Conservation (phyloP, 2,888 invertebrate species). For the Callyntrura sp. region DNA sequence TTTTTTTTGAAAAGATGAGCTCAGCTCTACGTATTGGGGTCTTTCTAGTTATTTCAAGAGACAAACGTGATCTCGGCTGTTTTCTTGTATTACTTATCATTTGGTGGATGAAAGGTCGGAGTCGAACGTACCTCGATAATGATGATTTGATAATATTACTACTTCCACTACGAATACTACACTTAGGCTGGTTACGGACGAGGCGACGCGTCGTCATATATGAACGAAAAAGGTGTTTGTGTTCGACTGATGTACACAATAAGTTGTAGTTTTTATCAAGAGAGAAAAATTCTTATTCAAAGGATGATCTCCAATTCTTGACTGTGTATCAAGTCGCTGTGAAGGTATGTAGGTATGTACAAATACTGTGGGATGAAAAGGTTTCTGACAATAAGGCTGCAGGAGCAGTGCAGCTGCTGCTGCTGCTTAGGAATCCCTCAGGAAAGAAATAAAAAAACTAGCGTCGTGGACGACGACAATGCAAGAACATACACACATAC, state of each 20-base stretch:
- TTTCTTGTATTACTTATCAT: not conserved
- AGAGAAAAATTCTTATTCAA: conserved; percentile 38
- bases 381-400: not conserved
- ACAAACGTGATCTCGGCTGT: conserved; percentile 61
- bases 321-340: not conserved
- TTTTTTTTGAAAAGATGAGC: conserved; percentile 21
- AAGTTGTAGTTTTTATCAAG: conserved; percentile 3
- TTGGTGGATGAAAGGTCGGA: conserved; percentile 14
- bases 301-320: conserved; percentile 24
- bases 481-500: not conserved
- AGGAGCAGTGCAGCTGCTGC: conserved; percentile 47
- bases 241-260: conserved; percentile 15
- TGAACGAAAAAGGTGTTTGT: not conserved
- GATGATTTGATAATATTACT: conserved; percentile 5
- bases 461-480: conserved; percentile 45
- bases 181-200: conserved; percentile 13
- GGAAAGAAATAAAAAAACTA: conserved; percentile 69
- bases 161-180: not conserved
- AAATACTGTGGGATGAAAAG: not conserved
- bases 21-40: not conserved
- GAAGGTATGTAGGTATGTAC: not conserved
- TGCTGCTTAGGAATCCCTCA: conserved; percentile 63
- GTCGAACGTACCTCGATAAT: conserved; percentile 5
- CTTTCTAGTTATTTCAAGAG: conserved; percentile 43
- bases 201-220: not conserved